These are phyloP conservation scores for Saccostrea glomerata DNA, from an alignment of 1,140 invertebrate species.

Conservation along the genomic window DNA sequence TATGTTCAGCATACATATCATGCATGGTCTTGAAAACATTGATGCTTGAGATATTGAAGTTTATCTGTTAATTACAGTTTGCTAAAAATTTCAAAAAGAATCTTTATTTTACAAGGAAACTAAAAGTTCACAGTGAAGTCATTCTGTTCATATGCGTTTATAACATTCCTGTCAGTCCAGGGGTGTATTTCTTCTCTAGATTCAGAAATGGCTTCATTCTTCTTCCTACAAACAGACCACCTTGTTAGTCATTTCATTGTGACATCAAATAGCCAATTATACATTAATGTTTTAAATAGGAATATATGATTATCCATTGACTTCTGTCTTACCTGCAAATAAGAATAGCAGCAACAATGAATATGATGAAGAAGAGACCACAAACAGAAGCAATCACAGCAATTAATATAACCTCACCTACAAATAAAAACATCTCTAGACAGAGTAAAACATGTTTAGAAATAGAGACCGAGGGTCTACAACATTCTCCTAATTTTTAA, in stretches of 20 bases:
- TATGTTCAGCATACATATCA: no score
- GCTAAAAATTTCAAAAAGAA: neutral
- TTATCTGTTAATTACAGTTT: no score
- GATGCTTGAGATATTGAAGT: no score
- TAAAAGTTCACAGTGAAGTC: constrained; percentile 1
- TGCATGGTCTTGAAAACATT: no score
- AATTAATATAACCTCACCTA: constrained; percentile 7
- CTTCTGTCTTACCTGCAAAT: constrained; percentile 15
- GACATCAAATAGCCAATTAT: neutral
- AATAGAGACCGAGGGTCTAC: no score
- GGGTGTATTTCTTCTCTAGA: neutral
- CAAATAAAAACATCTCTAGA: neutral
- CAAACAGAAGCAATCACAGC: neutral
- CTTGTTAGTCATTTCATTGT: neutral
- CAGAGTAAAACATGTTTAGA: no score
- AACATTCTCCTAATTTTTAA: no score
- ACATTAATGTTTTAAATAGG: neutral
- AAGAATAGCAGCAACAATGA: constrained; percentile 12
- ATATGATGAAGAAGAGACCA: constrained; percentile 8
- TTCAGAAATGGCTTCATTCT: neutral
- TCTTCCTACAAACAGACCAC: neutral
- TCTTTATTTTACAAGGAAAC: neutral
- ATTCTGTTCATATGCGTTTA: constrained; percentile 2
- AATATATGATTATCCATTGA: no score
- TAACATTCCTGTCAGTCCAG: neutral